These are phyloP conservation scores for Lasioglossum zephyrum DNA, from an alignment of 2,888 invertebrate genomes.

Conservation along the genomic window DNA sequence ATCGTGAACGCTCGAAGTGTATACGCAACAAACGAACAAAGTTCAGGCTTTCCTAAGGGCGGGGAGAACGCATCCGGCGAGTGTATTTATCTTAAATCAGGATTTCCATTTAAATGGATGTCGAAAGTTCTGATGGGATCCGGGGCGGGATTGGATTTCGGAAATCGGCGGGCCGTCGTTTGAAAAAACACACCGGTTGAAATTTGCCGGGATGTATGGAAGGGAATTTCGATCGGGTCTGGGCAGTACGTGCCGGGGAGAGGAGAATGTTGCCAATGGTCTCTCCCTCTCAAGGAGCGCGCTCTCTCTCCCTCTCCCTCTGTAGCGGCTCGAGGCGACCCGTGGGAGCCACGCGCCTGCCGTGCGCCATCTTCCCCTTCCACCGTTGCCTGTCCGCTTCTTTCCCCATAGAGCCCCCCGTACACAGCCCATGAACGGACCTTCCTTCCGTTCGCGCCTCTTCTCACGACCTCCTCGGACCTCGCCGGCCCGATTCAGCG, in stretches of 20 bases:
- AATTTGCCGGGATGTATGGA: slow-evolving; percentile 6
- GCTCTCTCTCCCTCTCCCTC: neutral
- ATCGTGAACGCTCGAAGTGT: neutral
- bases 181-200: slow-evolving; percentile 20
- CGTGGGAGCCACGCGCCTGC: slow-evolving; percentile 82
- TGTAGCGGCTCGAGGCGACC: slow-evolving; percentile 71
- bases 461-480: slow-evolving; percentile 56
- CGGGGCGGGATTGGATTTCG: slow-evolving; percentile 13
- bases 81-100: slow-evolving; percentile 6
- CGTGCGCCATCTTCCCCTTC: slow-evolving; percentile 77
- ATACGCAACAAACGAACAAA: neutral
- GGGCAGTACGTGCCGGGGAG: slow-evolving; percentile 17
- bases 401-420: slow-evolving; percentile 15
- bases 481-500: slow-evolving; percentile 36
- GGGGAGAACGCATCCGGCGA: neutral
- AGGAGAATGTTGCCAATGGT: slow-evolving; percentile 10
- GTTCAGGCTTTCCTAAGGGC: neutral
- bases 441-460: slow-evolving; percentile 52
- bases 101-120: slow-evolving; percentile 8
- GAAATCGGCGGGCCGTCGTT: neutral
- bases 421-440: neutral
- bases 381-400: slow-evolving; percentile 40
- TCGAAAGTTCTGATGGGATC: neutral
- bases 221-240: slow-evolving; percentile 28
- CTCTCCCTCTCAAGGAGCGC: slow-evolving; percentile 22